Base-by-base conservation (phyloP, 53 echinoderm and acorn worm species). In the Holothuria scabra region DNA sequence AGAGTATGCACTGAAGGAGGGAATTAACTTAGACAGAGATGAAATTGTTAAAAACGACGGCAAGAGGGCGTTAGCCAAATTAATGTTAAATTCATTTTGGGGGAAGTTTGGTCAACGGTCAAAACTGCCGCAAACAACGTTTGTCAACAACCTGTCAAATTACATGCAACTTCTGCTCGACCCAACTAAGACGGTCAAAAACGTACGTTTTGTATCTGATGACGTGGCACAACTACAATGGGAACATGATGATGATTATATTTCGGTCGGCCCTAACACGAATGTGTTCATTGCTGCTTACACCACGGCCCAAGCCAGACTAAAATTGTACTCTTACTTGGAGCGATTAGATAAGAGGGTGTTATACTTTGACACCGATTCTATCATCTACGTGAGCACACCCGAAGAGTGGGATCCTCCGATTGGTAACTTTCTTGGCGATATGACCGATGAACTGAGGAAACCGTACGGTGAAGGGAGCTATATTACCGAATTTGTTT, bases 1-100 rank as follows among this genome's bases (percentile, higher is more conserved):
- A 5, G 22, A 48, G 6, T 94, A 89, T 38, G 16, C 31, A 20
- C 72, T 20, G 79, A 65, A 59, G 11, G 93, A 90, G 46, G 93
- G 90, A 5, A 84, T 90, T 18, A 12, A 12, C 0, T 56, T 93
- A 16, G 80, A 89, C 8, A 12, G 49, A 26, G 23, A 81, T 6
- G 68, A 66, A 18, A 90, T 90, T 37, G 70, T 87, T 35, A 66
- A 46, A 5, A 90, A 87, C 34, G 70, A 80, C 2, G 93, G 87
- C 8, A 49, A 81, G 21, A 65, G 90, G 44, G 87, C 87, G 12
- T 65, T n/a, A n/a, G n/a, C n/a, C n/a, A n/a, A n/a, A n/a, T n/a
- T n/a, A n/a, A n/a, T n/a, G n/a, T n/a, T n/a, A 16, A 93, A 93
- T 49, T 85, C 83, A 31, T 90, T 84, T 48, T 88, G 88, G 85